Evolutionary conservation across 30 jellyfish, hydroid and myxozoan genomes (phyloP).

Genomic region (Rhopilema esculentum): DNA sequence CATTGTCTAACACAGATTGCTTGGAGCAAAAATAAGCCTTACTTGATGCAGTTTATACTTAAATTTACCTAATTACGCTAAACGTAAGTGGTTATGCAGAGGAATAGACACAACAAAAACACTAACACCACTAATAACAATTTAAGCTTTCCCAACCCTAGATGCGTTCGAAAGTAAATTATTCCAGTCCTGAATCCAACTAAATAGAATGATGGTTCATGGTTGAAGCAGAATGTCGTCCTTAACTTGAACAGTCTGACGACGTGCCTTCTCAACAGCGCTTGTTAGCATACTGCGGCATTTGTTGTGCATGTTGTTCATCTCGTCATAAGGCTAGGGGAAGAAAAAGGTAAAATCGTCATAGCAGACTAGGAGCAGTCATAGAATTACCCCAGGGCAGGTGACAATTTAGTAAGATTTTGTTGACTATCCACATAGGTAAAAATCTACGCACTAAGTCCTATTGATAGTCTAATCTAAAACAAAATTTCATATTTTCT

Average conservation of each 20-base stretch:
- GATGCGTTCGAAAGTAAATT: background rate
- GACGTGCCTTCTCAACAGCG: conserved; percentile 98
- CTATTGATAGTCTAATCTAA: too few relatives aligned
- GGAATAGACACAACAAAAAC: background rate
- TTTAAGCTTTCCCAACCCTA: background rate
- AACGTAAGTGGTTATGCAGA: background rate
- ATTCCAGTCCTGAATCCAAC: background rate
- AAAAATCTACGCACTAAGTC: too few relatives aligned
- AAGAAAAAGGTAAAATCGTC: background rate
- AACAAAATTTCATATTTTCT: too few relatives aligned
- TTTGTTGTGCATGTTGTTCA: conserved; percentile 91
- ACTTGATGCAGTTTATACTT: background rate
- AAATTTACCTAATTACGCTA: background rate
- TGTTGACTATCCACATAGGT: too few relatives aligned
- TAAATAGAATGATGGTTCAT: background rate
- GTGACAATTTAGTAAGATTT: background rate
- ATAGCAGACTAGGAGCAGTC: too few relatives aligned
- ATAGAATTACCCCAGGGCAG: background rate
- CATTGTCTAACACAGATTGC: background rate
- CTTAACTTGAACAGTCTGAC: conserved; percentile 96
- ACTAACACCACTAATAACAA: background rate
- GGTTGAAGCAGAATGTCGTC: conserved; percentile 95
- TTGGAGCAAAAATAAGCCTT: background rate
- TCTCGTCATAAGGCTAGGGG: conserved; percentile 93
- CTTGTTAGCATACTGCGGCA: conserved; percentile 94